Percentiles rank a stretch among this genome's conserved stretches.
These are phyloP conservation scores for Tretioscincus oriximinensis DNA, from an alignment of 2,113 vertebrate species.

Conservation along the genomic window DNA sequence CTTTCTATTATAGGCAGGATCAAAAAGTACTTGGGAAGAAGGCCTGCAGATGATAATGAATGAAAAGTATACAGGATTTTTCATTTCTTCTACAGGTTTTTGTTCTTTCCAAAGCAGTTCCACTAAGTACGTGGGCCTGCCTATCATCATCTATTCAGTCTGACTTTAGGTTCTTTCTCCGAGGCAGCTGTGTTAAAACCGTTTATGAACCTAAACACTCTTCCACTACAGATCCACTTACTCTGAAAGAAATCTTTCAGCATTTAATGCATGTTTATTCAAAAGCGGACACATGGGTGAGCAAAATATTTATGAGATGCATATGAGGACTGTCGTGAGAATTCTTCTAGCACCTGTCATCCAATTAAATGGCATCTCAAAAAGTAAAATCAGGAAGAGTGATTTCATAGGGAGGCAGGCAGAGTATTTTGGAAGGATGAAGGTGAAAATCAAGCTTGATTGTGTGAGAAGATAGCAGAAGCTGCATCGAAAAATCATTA, in stretches of 20 bases:
- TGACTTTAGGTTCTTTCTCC: background rate
- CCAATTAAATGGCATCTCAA: background rate
- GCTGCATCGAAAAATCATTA: background rate
- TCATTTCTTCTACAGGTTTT: background rate
- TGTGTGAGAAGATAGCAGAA: background rate
- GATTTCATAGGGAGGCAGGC: background rate
- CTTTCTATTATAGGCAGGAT: background rate
- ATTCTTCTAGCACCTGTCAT: background rate
- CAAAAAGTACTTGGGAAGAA: background rate
- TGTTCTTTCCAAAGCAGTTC: background rate
- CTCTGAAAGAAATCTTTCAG: background rate
- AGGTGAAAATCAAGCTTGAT: constrained; percentile 15
- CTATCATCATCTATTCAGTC: background rate
- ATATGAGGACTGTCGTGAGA: background rate
- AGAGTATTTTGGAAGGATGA: constrained; percentile 1
- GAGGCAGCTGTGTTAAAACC: background rate
- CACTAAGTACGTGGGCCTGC: background rate
- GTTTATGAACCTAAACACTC: background rate
- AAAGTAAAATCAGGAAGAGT: background rate
- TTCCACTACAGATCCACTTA: background rate
- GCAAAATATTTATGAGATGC: background rate
- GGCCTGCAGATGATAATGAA: background rate
- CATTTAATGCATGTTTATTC: background rate
- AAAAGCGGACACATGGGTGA: background rate
- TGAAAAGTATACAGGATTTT: background rate